Evolutionary conservation across 2,797 vertebrate genomes (phyloP).

Genomic region (Xerus rutilus): DNA sequence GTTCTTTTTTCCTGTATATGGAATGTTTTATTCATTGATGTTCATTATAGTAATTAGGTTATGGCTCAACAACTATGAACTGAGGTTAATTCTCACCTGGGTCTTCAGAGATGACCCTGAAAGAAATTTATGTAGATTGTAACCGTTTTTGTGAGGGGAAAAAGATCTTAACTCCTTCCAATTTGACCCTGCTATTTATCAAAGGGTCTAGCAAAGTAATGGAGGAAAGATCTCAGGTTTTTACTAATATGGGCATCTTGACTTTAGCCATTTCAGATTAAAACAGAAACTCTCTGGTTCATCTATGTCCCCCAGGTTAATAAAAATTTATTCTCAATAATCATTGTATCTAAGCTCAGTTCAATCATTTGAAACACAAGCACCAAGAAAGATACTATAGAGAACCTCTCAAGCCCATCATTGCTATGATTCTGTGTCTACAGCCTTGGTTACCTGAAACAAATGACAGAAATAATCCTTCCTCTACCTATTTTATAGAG

Average conservation of each 20-base stretch:
- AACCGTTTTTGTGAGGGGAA: background rate
- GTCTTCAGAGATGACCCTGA: background rate
- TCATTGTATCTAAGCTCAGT: slow-evolving; percentile 22
- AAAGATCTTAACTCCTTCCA: background rate
- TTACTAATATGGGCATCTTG: slow-evolving; percentile 39
- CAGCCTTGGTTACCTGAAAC: slow-evolving; percentile 8
- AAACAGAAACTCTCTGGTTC: slow-evolving; percentile 32
- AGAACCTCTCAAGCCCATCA: slow-evolving; percentile 4
- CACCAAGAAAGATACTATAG: background rate
- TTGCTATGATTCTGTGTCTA: slow-evolving; percentile 10
- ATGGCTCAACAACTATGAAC: background rate
- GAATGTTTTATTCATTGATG: slow-evolving; percentile 21
- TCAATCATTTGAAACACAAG: slow-evolving; percentile 18
- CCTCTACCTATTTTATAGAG: slow-evolving; percentile 1
- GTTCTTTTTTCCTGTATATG: background rate
- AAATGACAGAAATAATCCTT: slow-evolving; percentile 17
- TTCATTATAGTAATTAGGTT: background rate
- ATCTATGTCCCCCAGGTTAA: slow-evolving; percentile 9
- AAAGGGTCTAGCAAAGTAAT: background rate
- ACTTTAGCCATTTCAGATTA: slow-evolving; percentile 52
- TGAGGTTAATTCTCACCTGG: background rate
- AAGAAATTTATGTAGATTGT: background rate
- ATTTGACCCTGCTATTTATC: background rate
- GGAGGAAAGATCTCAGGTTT: background rate
- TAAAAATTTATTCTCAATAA: slow-evolving; percentile 35